Percentiles rank a stretch among this genome's conserved stretches.
phyloP scores from a whole-genome alignment of 1,140 invertebrate genomes.

The Drosophila punjabiensis region DNA sequence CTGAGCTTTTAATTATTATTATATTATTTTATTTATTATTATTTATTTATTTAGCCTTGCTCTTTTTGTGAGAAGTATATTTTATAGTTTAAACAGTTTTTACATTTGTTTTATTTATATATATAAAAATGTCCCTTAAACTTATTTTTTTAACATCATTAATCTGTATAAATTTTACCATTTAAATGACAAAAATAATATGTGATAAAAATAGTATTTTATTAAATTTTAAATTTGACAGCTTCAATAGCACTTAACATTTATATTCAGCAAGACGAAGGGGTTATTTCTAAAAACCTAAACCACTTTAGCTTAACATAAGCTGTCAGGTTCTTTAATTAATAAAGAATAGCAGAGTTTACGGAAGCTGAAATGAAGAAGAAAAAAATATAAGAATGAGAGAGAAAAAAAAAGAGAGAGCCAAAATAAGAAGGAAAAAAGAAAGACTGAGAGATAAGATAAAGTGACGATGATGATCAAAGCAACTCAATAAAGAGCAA shows the following conservation, averaged over 20 bases:
- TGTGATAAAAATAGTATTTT: neutral
- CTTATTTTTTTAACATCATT: no score
- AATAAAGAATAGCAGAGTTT: constrained; percentile 5
- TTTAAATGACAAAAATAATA: neutral
- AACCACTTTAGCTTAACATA: neutral
- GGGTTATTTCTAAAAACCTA: neutral
- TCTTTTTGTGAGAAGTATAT: no score
- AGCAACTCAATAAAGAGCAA: constrained; percentile 6
- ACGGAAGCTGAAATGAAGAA: neutral
- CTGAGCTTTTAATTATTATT: no score
- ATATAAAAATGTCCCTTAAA: no score
- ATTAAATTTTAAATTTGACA: no score
- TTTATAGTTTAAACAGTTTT: no score
- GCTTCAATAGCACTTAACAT: neutral
- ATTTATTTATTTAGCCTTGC: no score
- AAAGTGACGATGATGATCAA: constrained; percentile 17
- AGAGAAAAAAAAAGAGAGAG: neutral
- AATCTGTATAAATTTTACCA: no score
- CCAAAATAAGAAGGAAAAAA: neutral
- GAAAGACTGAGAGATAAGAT: neutral
- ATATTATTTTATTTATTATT: no score
- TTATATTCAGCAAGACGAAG: neutral
- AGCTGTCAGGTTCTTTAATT: neutral
- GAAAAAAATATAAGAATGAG: neutral
- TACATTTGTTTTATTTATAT: no score